Evolutionary conservation across 2,113 vertebrate species (phyloP), one percentile per base, ranked within the genome.

Genomic region (Arvicanthis niloticus): DNA sequence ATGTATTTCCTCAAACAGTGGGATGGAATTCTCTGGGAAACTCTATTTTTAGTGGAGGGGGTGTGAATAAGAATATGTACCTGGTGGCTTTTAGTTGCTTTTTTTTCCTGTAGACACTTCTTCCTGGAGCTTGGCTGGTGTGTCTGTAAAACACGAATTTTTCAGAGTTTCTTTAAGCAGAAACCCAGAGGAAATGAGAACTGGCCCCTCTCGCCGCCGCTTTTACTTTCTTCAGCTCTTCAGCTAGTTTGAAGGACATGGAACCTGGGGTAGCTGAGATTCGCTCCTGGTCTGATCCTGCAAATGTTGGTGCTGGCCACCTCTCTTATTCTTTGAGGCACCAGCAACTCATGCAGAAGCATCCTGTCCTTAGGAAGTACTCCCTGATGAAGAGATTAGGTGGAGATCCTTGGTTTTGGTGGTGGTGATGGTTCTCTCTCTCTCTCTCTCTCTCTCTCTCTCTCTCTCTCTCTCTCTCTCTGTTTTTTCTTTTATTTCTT

Each of bases 21-120:
- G 72, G 77, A 48, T 45, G 42, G 75, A 81, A 56, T 77, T 88
- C 65, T 96, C 85, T 91, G 75, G 73, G 94, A 88, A 75, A 40
- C 58, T 76, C 31, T 60, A 1, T 45, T 72, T 89, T 89, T 56
- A 90, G 77, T 29, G 22, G 51, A 73, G n/a, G 42, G 45, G 67
- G 42, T 48, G 51, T 76, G 51, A 94, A 34, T 58, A 78, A 93
- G 53, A 91, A 24, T 53, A 53, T 29, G 75, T 73, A 24, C 13
- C 42, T 94, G 37, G 48, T 34, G 31, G 58, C 2, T 91, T 68
- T 91, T 60, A 93, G 42, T 84, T 96, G 77, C 42, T 85, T 8
- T 80, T 81, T n/a, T 93, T 17, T 2, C 45, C 45, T 91, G 17
- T 72, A 85, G 34, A 62, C 53, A 60, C 3, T 53, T 95, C 51